These are phyloP conservation scores for Scaptomyza tumidula DNA, from an alignment of 2,888 invertebrate genomes.

Conservation along the genomic window DNA sequence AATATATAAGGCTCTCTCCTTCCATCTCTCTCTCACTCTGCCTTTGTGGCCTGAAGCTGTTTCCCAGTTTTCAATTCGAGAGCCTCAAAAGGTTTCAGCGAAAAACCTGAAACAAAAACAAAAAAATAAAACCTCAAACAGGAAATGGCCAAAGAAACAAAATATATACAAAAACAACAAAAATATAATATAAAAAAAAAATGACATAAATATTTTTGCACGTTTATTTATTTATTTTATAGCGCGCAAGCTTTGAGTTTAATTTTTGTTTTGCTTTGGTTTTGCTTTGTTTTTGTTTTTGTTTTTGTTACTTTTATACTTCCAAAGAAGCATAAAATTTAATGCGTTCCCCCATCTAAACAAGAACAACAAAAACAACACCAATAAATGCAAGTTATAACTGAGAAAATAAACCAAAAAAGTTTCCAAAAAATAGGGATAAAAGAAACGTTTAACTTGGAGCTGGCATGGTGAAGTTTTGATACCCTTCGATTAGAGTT, in stretches of 20 bases:
- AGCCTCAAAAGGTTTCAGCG: neutral
- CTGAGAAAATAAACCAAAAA: slow-evolving; percentile 60
- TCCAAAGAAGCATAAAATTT: slow-evolving; percentile 67
- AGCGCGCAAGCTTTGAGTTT: slow-evolving; percentile 19
- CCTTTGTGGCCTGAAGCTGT: slow-evolving; percentile 11
- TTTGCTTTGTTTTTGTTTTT: slow-evolving; percentile 1
- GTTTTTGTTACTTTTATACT: slow-evolving; percentile 20
- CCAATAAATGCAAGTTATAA: slow-evolving; percentile 68
- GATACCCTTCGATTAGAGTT: neutral
- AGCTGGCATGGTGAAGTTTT: neutral
- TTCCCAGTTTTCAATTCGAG: slow-evolving; percentile 9
- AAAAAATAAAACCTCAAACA: slow-evolving; percentile 27
- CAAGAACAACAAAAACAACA: slow-evolving; percentile 51
- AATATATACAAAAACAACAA: slow-evolving; percentile 19
- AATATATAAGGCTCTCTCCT: neutral
- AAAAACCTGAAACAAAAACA: slow-evolving; percentile 25
- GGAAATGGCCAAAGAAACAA: slow-evolving; percentile 45
- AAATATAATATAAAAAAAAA: slow-evolving; percentile 13
- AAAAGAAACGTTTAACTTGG: neutral
- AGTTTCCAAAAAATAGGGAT: slow-evolving; percentile 45
- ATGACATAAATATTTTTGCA: slow-evolving; percentile 38
- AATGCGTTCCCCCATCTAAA: slow-evolving; percentile 42
- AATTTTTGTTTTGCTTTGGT: neutral
- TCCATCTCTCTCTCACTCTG: slow-evolving; percentile 1
- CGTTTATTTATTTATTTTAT: slow-evolving; percentile 59